Base-by-base conservation (phyloP, 2,113 vertebrate species). In the Pelecanus crispus region DNA sequence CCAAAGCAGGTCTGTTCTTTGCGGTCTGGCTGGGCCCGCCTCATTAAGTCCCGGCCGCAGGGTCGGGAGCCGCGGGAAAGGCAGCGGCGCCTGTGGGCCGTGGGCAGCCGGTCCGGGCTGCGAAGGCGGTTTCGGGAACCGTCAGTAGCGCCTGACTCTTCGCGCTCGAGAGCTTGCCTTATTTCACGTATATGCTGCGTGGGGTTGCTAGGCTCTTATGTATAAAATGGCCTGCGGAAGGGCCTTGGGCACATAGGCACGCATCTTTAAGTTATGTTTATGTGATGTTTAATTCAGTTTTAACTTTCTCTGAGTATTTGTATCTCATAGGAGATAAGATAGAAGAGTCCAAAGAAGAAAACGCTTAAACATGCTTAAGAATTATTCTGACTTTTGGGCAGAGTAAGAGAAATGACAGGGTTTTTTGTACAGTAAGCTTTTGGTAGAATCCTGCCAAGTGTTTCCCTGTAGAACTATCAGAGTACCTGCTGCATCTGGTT, bases 1-100 rank as follows among this genome's bases (percentile, higher is more conserved):
- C 94, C 97, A n/a, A 85, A 92, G 98, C 97, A 98, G 98, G 98
- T 98, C 98, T 97, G 98, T 98, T 96, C 97, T 77, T 53, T 7
- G 93, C 80, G 55, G 44, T 8, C 32, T 32, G 58, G 8, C 52
- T 96, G 88, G 98, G 97, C 74, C 91, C 98, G 31, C 97, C 98
- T 45, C 55, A 3, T 1, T 61, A 59, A 88, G 65, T 16, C 10
- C 24, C 31, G 58, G 53, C 24, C 36, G 31, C 3, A 38, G 58
- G 42, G 58, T 65, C 13, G 55, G 40, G 45, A 65, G 36, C 18
- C 5, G 32, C 15, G 55, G 58, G 42, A 16, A 18, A 16, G 7
- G 38, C 31, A 10, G 17, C 22, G n/a, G 40, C 9, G 58, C 14
- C 52, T 6, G 50, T 13, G 38, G 28, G 61, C 13, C 4, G 2